Evolutionary conservation across 2,113 vertebrate species (phyloP).

Genomic region (Hippocampus zosterae): DNA sequence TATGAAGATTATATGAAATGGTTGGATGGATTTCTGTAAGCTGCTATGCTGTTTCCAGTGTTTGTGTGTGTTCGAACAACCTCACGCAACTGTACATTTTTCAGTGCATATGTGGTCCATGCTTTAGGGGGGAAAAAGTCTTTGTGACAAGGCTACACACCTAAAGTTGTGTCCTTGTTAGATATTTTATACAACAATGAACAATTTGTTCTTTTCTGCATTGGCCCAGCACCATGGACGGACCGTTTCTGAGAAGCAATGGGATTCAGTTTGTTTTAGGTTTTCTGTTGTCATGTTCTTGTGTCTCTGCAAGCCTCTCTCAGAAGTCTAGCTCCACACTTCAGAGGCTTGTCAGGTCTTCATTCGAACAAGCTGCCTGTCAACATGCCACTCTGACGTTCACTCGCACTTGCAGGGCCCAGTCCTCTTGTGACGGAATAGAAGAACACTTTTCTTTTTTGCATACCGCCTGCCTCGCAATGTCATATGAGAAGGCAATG

Average conservation of each 20-base stretch:
- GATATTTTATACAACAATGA: constrained; percentile 4
- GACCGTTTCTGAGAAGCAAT: constrained; percentile 32
- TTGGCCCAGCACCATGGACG: constrained; percentile 40
- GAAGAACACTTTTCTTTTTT: constrained; percentile 44
- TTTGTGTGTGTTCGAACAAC: not conserved
- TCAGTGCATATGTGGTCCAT: not conserved
- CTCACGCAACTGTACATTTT: not conserved
- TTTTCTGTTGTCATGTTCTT: constrained; percentile 56
- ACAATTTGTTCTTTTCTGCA: constrained; percentile 19
- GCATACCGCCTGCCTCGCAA: constrained; percentile 32
- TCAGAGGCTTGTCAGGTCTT: constrained; percentile 47
- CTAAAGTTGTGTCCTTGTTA: not conserved
- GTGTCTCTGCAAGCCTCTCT: constrained; percentile 46
- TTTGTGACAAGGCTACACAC: not conserved
- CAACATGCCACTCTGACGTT: constrained; percentile 51
- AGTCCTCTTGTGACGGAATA: constrained; percentile 57
- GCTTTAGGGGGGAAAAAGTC: not conserved
- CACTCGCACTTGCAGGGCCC: constrained; percentile 48
- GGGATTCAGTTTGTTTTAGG: constrained; percentile 51
- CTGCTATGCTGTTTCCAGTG: not conserved
- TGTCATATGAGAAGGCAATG: constrained; percentile 58
- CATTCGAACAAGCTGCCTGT: constrained; percentile 70
- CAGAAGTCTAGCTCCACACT: constrained; percentile 24
- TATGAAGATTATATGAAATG: not conserved
- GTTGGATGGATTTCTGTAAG: not conserved